Percentiles rank a stretch among this genome's conserved stretches.
Conservation (phyloP, 1,140 invertebrate genomes). For the Coenobita brevimanus region DNA sequence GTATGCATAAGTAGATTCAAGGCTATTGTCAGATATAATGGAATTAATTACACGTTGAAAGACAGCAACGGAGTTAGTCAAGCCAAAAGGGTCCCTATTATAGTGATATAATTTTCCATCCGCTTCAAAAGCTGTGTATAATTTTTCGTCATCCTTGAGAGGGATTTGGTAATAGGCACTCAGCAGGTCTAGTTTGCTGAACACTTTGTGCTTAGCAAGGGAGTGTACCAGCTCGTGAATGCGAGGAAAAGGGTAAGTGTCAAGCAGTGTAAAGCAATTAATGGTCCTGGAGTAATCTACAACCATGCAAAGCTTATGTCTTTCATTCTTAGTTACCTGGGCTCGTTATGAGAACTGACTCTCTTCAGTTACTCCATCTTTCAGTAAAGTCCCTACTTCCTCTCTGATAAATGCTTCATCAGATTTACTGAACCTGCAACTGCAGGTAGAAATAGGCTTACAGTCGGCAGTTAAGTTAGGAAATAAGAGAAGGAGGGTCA, state of each 20-base stretch:
- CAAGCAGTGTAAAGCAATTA: conserved; percentile 15
- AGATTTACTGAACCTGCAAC: neutral
- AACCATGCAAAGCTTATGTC: conserved; percentile 13
- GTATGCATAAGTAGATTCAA: conserved; percentile 14
- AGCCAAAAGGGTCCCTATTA: conserved; percentile 16
- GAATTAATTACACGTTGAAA: conserved; percentile 30
- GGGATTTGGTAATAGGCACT: conserved; percentile 31
- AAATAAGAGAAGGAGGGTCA: neutral
- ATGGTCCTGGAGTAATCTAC: conserved; percentile 39
- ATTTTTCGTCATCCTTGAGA: neutral
- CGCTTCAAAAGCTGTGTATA: conserved; percentile 17
- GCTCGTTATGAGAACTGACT: conserved; percentile 12
- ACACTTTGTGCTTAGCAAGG: conserved; percentile 9
- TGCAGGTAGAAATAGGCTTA: neutral
- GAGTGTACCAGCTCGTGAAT: conserved; percentile 18
- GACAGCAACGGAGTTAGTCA: conserved; percentile 35
- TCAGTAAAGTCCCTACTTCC: conserved; percentile 6
- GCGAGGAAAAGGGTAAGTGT: conserved; percentile 10
- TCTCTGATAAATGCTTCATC: neutral
- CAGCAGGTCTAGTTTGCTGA: neutral
- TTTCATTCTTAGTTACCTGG: conserved; percentile 7
- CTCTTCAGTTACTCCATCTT: conserved; percentile 21
- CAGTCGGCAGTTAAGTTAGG: conserved; percentile 10
- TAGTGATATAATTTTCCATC: neutral
- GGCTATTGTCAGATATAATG: conserved; percentile 16